These are phyloP conservation scores for Lordiphosa collinella DNA, from an alignment of 1,140 invertebrate genomes.

Conservation along the genomic window DNA sequence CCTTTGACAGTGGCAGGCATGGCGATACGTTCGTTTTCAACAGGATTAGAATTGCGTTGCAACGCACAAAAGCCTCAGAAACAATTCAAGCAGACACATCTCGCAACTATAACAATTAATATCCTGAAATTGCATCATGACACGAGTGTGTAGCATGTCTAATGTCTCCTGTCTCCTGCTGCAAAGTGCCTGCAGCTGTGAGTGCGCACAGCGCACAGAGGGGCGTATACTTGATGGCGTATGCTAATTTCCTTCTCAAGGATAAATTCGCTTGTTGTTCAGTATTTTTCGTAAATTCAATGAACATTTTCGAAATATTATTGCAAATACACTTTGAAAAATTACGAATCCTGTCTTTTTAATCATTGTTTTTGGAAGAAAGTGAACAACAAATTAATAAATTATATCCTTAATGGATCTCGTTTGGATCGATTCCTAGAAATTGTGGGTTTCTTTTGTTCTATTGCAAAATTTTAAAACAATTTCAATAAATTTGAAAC, in stretches of 20 bases:
- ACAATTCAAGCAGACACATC: slow-evolving; percentile 76
- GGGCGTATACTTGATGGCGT: slow-evolving; percentile 70
- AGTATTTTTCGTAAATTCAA: slow-evolving; percentile 46
- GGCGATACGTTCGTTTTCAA: slow-evolving; percentile 72
- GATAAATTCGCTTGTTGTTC: slow-evolving; percentile 35
- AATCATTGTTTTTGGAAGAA: no score
- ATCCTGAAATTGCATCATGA: slow-evolving; percentile 56
- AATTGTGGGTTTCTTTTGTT: no score
- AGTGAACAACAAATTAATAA: no score
- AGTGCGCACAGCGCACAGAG: slow-evolving; percentile 43
- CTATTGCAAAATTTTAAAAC: no score
- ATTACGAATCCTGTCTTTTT: no score
- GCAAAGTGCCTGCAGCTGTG: slow-evolving; percentile 14
- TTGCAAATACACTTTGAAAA: no score
- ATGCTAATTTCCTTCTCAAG: slow-evolving; percentile 55
- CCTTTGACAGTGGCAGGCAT: slow-evolving; percentile 53
- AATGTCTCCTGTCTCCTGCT: slow-evolving; percentile 23
- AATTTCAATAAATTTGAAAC: no score
- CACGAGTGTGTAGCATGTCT: slow-evolving; percentile 44
- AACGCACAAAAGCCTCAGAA: slow-evolving; percentile 72
- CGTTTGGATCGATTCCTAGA: no score
- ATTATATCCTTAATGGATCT: no score
- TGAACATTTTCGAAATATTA: background rate
- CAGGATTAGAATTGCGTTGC: slow-evolving; percentile 73
- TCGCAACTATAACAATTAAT: slow-evolving; percentile 78